Base-by-base conservation (phyloP, 2,113 vertebrate species). In the Sminthopsis crassicaudata region DNA sequence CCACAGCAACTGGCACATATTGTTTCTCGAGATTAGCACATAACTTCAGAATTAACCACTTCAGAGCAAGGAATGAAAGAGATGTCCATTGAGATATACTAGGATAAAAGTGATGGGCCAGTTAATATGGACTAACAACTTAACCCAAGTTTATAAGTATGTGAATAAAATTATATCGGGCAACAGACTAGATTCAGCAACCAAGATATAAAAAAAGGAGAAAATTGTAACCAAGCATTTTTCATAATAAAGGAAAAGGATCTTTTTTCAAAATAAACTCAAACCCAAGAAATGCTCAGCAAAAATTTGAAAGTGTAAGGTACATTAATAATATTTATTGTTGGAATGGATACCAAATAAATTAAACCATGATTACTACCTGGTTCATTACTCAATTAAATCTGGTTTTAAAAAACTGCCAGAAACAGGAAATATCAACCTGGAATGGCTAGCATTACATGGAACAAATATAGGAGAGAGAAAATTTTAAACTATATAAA, bases 21-120 rank as follows among this genome's bases (percentile, higher is more conserved):
- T 98, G 98, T 97, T 98, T 96, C 96, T 94, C 97, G 97, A 95
- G 95, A 98, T 97, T 97, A 98, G 97, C 97, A 97, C 97, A 97
- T 94, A 93, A 84, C 97, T 98, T 98, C 95, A 95, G 97, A 98
- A 98, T 97, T 98, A 98, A 98, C 98, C 94, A 36, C 92, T 95
- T 97, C 91, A 16, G n/a, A 90, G 92, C 84, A 93, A 46, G 46
- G 46, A 93, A 90, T 26, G 53, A 95, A 94, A 95, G 96, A 50
- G 94, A 95, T 92, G 94, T 52, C 93, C 92, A 96, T n/a, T 42
- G 90, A 46, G 36, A 84, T 42, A 84, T 8, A 42, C n/a, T 42
- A 22, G 5, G 6, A 1, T 42, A 16, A 76, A 76, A 76, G 36
- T 84, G n/a, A 84, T 2, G 8, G n/a, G n/a, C 67, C 16, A 42